A percentile compares a stretch with the other conserved stretches of the same genome.
These are phyloP conservation scores for Apamea crenata DNA, from an alignment of 2,888 invertebrate species.

Conservation along the genomic window DNA sequence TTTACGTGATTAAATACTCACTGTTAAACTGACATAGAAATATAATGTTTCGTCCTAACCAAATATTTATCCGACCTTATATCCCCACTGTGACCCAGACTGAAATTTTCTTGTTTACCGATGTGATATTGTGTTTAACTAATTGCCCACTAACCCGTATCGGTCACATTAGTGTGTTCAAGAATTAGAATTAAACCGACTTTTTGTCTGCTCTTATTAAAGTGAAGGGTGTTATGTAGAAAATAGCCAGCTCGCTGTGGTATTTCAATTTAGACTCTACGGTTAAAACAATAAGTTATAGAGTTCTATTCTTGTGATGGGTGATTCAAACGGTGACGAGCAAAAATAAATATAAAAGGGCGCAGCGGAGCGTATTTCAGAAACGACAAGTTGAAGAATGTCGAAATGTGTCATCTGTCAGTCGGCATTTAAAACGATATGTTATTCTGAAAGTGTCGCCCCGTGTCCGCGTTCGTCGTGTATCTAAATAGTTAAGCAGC, in stretches of 20 bases:
- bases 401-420: constrained; percentile 91
- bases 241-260: constrained; percentile 65
- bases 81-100: constrained; percentile 14
- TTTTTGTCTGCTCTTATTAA: constrained; percentile 84
- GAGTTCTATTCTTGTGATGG: constrained; percentile 57
- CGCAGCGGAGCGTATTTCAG: constrained; percentile 84
- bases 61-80: constrained; percentile 9
- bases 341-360: constrained; percentile 85
- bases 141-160: constrained; percentile 78
- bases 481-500: constrained; percentile 87
- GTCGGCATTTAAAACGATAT: constrained; percentile 90
- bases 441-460: constrained; percentile 86
- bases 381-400: constrained; percentile 90
- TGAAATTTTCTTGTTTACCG: constrained; percentile 35
- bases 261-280: constrained; percentile 67
- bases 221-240: constrained; percentile 74
- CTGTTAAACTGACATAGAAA: constrained; percentile 71
- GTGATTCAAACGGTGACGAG: constrained; percentile 74
- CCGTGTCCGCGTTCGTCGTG: constrained; percentile 79
- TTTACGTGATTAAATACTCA: constrained; percentile 78
- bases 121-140: constrained; percentile 63
- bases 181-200: constrained; percentile 77
- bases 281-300: constrained; percentile 68
- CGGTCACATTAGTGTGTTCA: constrained; percentile 78
- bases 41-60: constrained; percentile 61